Base-by-base conservation (phyloP, 2,888 invertebrate species). In the Ochropleura plecta region DNA sequence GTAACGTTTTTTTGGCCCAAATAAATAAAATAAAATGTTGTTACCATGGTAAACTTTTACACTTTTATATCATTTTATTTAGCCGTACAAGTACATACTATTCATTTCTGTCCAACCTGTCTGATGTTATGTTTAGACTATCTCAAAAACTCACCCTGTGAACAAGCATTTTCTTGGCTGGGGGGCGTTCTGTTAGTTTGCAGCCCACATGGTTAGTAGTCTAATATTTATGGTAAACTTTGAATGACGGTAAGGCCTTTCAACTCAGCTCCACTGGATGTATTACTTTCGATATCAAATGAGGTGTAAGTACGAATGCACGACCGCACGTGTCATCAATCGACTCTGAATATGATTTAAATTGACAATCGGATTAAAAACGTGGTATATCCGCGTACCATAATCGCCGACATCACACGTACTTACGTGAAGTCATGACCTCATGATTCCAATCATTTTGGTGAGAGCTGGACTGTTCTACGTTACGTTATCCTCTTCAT, bases 351-450 rank as follows among this genome's bases (percentile, higher is more conserved):
- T 77, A 78, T 70, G 59, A 48, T 64, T 78, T 48, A 48, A 70
- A 77, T 78, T 77, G 51, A 53, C 51, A 65, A 53, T 65, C 40
- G 20, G 63, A 64, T 65, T 30, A 76, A 76, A 76, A 69, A 40
- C 62, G 67, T 62, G 62, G n/a, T 66, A 48, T 44, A 68, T 51
- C 55, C 63, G 55, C 40, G 42, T 44, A 48, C 20, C 14, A 44
- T 20, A 57, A 69, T 57, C 40, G 40, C 12, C 63, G 57, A 70
- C 9, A 7, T 20, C 51, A 8, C 59, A 70, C 64, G 78, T 78
- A 60, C 48, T 16, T 51, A 62, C 18, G 42, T 42, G n/a, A 30
- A 30, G 30, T 67, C 60, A 62, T 16, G 12, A 48, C 51, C 30
- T 40, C 40, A 8, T 46, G 40, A 60, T 6, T 40, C 16, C 14